Evolutionary conservation across 2,797 vertebrate species (phyloP).

Genomic region (Lates japonicus): DNA sequence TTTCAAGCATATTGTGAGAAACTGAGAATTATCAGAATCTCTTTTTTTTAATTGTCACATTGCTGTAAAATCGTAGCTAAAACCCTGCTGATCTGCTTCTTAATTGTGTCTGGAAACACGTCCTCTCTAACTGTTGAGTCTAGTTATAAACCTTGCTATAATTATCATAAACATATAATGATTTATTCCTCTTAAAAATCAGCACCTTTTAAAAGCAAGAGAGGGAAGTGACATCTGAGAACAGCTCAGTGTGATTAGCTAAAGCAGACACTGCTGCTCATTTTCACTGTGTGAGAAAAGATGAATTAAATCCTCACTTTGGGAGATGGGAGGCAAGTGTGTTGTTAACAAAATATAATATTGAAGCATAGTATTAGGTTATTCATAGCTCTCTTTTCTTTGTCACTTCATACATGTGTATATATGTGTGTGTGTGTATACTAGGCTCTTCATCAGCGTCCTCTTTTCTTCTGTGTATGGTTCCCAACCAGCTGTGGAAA

Average conservation of each 20-base stretch:
- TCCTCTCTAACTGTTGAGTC: neutral
- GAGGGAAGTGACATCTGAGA: neutral
- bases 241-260: neutral
- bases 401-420: neutral
- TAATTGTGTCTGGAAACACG: too few relatives aligned
- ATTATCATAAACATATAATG: neutral
- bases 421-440: constrained; percentile 10
- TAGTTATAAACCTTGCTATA: neutral
- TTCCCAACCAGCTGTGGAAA: too few relatives aligned
- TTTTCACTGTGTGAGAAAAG: neutral
- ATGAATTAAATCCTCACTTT: constrained; percentile 80
- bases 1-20: constrained; percentile 66
- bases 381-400: constrained; percentile 47
- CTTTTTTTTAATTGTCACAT: constrained; percentile 32
- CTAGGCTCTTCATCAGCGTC: constrained; percentile 20
- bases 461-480: constrained; percentile 34
- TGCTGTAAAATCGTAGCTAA: constrained; percentile 13
- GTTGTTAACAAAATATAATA: constrained; percentile 63
- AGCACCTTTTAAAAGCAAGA: constrained; percentile 31
- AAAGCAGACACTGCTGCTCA: neutral
- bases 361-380: constrained; percentile 68
- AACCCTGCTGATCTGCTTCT: neutral
- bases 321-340: constrained; percentile 91
- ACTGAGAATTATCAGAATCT: constrained; percentile 25
- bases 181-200: neutral